Evolutionary conservation across 2,888 invertebrate genomes (phyloP).

Genomic region (Scrobipalpa atriplicella): DNA sequence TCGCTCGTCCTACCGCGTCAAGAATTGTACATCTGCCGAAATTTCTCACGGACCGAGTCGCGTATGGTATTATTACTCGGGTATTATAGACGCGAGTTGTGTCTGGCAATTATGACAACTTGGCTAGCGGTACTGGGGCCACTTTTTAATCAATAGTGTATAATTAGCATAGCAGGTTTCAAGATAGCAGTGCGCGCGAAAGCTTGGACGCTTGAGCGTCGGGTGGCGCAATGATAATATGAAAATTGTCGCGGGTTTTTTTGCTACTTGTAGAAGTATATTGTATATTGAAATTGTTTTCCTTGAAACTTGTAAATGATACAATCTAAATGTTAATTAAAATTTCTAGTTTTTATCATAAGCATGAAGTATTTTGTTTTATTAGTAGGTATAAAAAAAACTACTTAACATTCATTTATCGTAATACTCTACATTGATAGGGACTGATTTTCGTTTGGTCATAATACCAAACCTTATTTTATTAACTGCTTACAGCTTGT

Average conservation of each 20-base stretch:
- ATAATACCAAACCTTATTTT: too few species aligned
- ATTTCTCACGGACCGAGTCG: conserved; percentile 78
- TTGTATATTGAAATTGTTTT: background rate
- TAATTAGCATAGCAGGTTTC: conserved; percentile 72
- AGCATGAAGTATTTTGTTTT: too few species aligned
- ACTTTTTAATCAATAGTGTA: conserved; percentile 69
- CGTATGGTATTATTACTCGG: conserved; percentile 75
- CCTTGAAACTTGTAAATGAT: background rate
- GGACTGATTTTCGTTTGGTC: too few species aligned
- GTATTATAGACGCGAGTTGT: conserved; percentile 63
- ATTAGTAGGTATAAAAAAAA: too few species aligned
- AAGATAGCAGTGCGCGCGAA: conserved; percentile 47
- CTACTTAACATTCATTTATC: too few species aligned
- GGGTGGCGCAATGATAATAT: conserved; percentile 29
- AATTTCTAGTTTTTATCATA: too few species aligned
- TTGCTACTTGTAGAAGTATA: conserved; percentile 24
- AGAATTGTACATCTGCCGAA: conserved; percentile 83
- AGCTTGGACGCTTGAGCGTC: conserved; percentile 22
- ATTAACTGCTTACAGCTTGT: too few species aligned
- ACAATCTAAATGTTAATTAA: too few species aligned
- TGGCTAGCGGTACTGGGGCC: conserved; percentile 71
- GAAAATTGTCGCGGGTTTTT: conserved; percentile 29
- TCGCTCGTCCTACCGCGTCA: conserved; percentile 76
- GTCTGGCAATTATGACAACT: conserved; percentile 70
- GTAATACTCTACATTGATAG: too few species aligned